Base-by-base conservation (phyloP, 1,140 invertebrate genomes). In the Cotesia chilonis region DNA sequence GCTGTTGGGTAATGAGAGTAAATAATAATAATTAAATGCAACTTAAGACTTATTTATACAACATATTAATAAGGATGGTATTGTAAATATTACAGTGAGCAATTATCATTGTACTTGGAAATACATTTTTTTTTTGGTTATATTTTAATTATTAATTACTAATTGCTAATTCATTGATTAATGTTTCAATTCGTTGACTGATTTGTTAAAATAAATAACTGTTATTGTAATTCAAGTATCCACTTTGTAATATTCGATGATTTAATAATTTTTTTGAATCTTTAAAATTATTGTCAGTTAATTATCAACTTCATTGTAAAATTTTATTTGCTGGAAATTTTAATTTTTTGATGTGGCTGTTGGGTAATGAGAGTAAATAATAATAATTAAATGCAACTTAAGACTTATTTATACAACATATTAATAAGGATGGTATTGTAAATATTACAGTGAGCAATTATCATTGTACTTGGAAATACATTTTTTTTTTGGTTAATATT, bases 21-120 rank as follows among this genome's bases (percentile, higher is more conserved):
- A 9, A 55, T 14, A 51, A 51, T 9, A 51, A 9, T 51, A 55
- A 55, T 55, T n/a, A 55, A 55, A 55, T 55, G 17, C 54, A 55
- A 14, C 17, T 55, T 55, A 55, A 55, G 54, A 55, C 54, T 55
- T 14, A 55, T 55, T 55, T 55, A 55, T 55, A 55, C 17, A n/a
- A 55, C 41, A 47, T 47, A 47, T 47, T 55, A n/a, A 17, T 55
- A 55, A 55, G 17, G 4, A 55, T 55, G 54, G 17, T 55, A 55
- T 55, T 55, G 54, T 55, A 55, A n/a, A 55, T 55, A 55, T 14
- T 14, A 55, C 54, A 55, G 54, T 55, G 54, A 47, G 41, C 41
- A 47, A 55, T 55, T 55, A 55, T 55, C n/a, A 55, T 14, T 14
- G 54, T n/a, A 17, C 4, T 14, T 14, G 17, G n/a, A 55, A 55